Conservation (phyloP, 2,888 invertebrate species). For the Cartodere bifasciata region DNA sequence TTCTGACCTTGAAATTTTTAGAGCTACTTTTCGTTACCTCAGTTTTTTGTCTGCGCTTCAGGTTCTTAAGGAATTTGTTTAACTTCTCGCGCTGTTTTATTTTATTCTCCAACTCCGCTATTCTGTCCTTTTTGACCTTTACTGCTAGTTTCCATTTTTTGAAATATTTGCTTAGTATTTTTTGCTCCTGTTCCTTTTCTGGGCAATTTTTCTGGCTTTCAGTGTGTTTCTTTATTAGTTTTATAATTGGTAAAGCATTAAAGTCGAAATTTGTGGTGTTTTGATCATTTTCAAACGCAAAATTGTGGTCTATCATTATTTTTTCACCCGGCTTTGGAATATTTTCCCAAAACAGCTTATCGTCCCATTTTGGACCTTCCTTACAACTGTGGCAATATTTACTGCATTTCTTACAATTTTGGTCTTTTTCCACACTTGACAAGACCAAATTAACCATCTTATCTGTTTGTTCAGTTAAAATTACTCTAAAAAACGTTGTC, state of each 20-base stretch:
- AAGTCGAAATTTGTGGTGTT: not conserved
- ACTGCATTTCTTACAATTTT: too few species aligned
- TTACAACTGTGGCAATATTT: conserved; percentile 4
- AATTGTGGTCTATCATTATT: conserved; percentile 2
- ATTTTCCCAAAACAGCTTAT: conserved; percentile 14
- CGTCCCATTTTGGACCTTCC: conserved; percentile 12
- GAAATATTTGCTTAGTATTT: conserved; percentile 19
- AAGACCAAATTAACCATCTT: too few species aligned
- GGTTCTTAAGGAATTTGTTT: conserved; percentile 21
- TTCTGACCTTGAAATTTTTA: conserved; percentile 7
- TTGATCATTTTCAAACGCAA: too few species aligned
- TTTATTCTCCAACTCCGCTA: conserved; percentile 10
- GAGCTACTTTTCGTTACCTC: conserved; percentile 4
- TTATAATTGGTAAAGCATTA: not conserved
- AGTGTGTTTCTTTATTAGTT: not conserved
- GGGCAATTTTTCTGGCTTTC: conserved; percentile 1
- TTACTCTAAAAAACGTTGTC: too few species aligned
- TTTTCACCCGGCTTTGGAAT: conserved; percentile 12
- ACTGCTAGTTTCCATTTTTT: conserved; percentile 17
- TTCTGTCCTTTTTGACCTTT: conserved; percentile 14
- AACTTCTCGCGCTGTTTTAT: conserved; percentile 21
- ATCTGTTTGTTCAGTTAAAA: too few species aligned
- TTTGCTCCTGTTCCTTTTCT: not conserved
- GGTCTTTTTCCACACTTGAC: too few species aligned
- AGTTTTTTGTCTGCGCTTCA: conserved; percentile 15